Conservation (phyloP, 2,797 vertebrate genomes). For the Pseudochirops cupreus region DNA sequence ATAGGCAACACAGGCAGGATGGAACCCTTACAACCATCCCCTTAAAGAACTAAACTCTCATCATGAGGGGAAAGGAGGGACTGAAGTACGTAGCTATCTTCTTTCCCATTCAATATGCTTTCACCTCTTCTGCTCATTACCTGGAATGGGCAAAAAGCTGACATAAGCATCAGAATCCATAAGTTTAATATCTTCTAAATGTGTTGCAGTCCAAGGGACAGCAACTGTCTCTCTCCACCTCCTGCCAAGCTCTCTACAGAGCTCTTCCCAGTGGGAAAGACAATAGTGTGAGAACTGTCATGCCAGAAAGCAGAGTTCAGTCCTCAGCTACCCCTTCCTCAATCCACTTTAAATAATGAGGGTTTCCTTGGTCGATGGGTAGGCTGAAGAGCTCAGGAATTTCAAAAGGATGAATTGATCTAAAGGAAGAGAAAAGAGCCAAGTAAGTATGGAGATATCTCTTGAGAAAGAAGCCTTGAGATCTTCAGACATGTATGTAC, state of each 20-base stretch:
- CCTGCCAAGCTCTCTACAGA: not conserved
- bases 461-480: not conserved
- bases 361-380: conserved; percentile 88
- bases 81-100: not conserved
- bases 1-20: not conserved
- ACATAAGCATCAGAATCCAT: not conserved
- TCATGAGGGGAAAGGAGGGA: not conserved
- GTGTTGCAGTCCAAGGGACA: not conserved
- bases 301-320: conserved; percentile 24
- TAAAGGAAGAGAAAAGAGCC: conserved; percentile 78
- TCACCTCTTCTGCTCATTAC: not conserved
- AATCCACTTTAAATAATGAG: conserved; percentile 89
- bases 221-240: not conserved
- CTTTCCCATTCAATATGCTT: not conserved
- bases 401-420: conserved; percentile 92
- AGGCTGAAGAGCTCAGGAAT: conserved; percentile 92
- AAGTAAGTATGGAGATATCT: conserved; percentile 17
- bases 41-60: not conserved
- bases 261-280: not conserved
- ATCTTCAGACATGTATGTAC: not conserved
- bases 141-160: not conserved
- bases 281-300: not conserved
- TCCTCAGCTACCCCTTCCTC: conserved; percentile 88
- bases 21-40: not conserved
- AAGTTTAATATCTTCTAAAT: not conserved